Base-by-base conservation (phyloP, 2,113 vertebrate genomes). In the Todiramphus chloris region DNA sequence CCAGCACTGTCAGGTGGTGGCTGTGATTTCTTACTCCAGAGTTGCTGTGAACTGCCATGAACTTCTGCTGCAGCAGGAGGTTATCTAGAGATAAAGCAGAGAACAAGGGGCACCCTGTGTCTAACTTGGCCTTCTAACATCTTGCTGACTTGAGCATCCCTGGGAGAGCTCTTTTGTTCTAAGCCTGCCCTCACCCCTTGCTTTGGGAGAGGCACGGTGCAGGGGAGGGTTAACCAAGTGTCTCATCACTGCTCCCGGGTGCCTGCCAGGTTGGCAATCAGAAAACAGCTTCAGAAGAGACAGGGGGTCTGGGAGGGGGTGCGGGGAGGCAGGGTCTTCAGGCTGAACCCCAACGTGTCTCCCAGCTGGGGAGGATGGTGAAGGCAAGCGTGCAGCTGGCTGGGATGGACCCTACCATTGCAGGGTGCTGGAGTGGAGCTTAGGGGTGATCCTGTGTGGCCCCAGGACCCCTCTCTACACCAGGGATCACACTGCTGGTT, bases 271-370 rank as follows among this genome's bases (percentile, higher is more conserved):
- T 5, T 63, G 25, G 16, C 35, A 84, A 11, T 72, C 48, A 68
- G 24, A 43, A 48, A 78, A 5, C 6, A 78, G 33, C 86, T 87
- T 37, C 31, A 30, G n/a, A 64, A 10, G 5, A 78, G 41, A 50
- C 7, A 7, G 31, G 20, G 9, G 8, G 6, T 50, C 4, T 37
- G 37, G 37, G 37, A 37, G 37, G 9, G 37, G 37, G 37, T 37
- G 37, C 37, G 9, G 37, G 37, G 37, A 37, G 37, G 37, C 37
- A 37, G 14, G 15, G 3, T 67, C 56, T 91, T 33, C 11, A 31
- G 31, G 27, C 31, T 37, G 77, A 16, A 5, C 10, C 15, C 4
- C 16, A 25, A 0, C 0, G 0, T 1, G 0, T 11, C 1, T n/a
- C 12, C 23, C 3, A n/a, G 33, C 24, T 35, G 51, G 51, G 35